Base-by-base conservation (phyloP, 2,797 vertebrate genomes). In the Eleutherodactylus coqui region DNA sequence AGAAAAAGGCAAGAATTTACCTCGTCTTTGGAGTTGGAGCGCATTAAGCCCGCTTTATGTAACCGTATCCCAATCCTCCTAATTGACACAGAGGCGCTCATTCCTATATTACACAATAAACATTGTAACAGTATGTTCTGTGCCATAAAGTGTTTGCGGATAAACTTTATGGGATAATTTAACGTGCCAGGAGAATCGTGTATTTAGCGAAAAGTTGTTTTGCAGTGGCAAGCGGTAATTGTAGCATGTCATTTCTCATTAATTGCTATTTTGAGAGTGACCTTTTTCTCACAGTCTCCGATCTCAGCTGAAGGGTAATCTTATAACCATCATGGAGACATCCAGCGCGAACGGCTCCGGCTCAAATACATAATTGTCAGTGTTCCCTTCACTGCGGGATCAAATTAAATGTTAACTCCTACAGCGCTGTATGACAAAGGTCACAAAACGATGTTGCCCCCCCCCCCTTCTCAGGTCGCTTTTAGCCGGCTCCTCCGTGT, bases 181-280 rank as follows among this genome's bases (percentile, higher is more conserved):
- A 45, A 45, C 8, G 64, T 60, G 78, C 27, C 67, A 47, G 49
- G 55, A 49, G 72, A 73, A 36, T 80, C 32, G 51, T 41, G 19
- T 55, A 19, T 80, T 80, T 45, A 29, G 77, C 55, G 32, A 49
- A 45, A 36, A 62, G 55, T 75, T 49, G 24, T 55, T 60, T 41
- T 49, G 43, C 70, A n/a, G 79, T 19, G 69, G 43, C 21, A 51
- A 62, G 49, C 43, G 73, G 41, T 64, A 76, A 82, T 76, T 86
- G 69, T 64, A 53, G 34, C 34, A 53, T 82, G 85, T 86, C 84
- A 75, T 75, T 53, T 69, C 72, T 43, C 43, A 72, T 82, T 86
- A 86, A 86, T 86, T 76, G 79, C 27, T n/a, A 76, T 82, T 76
- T 43, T 27, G 34, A 51, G 45, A 82, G 67, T 86, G 84, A 86